Evolutionary conservation across 1,140 invertebrate genomes (phyloP).

Genomic region (Drosophila ogumai): DNA sequence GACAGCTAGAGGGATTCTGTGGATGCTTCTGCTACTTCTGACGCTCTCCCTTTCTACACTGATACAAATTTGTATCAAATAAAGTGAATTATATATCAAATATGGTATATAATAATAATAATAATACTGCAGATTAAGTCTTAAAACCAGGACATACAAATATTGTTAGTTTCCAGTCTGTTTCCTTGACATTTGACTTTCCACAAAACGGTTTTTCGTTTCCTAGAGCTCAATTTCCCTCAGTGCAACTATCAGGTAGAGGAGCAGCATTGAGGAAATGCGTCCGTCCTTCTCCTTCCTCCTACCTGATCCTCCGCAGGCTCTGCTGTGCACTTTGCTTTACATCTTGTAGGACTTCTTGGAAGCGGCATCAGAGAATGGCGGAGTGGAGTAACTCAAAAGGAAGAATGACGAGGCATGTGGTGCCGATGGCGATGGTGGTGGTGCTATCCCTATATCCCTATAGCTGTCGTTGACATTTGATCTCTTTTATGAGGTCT

Average conservation of each 20-base stretch:
- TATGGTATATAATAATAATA: neutral
- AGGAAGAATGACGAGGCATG: slow-evolving; percentile 52
- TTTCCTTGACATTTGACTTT: neutral
- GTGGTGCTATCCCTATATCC: slow-evolving; percentile 19
- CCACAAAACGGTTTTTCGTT: too few relatives aligned
- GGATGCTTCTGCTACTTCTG: slow-evolving; percentile 20
- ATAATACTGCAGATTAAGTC: neutral
- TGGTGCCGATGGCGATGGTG: slow-evolving; percentile 36
- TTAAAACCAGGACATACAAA: neutral
- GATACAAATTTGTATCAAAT: neutral
- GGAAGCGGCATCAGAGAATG: slow-evolving; percentile 49
- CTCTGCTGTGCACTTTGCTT: slow-evolving; percentile 69
- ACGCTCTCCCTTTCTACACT: slow-evolving; percentile 34
- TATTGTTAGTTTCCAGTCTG: neutral
- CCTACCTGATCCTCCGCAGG: slow-evolving; percentile 43
- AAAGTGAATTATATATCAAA: neutral
- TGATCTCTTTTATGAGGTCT: slow-evolving; percentile 82
- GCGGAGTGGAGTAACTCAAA: slow-evolving; percentile 32
- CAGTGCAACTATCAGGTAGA: slow-evolving; percentile 60
- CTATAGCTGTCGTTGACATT: slow-evolving; percentile 66
- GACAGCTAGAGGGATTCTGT: slow-evolving; percentile 19
- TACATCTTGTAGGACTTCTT: slow-evolving; percentile 79
- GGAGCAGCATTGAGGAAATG: slow-evolving; percentile 66
- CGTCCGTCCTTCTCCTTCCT: slow-evolving; percentile 39
- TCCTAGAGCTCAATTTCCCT: slow-evolving; percentile 6